These are phyloP conservation scores for Sebastes nivosus DNA, from an alignment of 2,797 vertebrate genomes.

Conservation along the genomic window DNA sequence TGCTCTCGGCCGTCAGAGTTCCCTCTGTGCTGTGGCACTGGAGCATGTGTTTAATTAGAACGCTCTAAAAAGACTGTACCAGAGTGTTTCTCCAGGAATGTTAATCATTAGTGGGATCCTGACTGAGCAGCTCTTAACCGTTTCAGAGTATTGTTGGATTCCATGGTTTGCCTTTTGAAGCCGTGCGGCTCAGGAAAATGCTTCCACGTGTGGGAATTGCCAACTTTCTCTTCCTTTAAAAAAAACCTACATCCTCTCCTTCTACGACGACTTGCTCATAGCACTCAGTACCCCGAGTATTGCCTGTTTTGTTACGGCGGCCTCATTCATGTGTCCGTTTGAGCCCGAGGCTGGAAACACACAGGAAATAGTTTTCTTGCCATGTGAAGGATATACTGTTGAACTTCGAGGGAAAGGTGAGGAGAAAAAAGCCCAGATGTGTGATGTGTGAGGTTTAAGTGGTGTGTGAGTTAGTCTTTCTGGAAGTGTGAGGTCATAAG, in stretches of 20 bases:
- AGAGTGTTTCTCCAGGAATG: constrained; percentile 81
- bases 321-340: constrained; percentile 61
- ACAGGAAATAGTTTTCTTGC: constrained; percentile 67
- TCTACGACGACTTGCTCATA: constrained; percentile 16
- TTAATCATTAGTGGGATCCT: constrained; percentile 84
- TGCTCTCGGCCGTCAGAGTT: constrained; percentile 61
- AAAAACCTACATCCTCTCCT: constrained; percentile 29
- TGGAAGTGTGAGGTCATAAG: constrained; percentile 55
- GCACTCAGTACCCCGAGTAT: constrained; percentile 22
- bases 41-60: constrained; percentile 84
- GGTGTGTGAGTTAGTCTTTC: constrained; percentile 23
- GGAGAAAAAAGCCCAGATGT: constrained; percentile 59
- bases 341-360: constrained; percentile 55
- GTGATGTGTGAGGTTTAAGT: constrained; percentile 48
- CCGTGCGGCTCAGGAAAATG: constrained; percentile 64
- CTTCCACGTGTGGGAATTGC: constrained; percentile 79
- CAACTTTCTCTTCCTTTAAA: constrained; percentile 46
- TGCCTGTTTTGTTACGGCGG: constrained; percentile 49
- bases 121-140: constrained; percentile 76
- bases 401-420: constrained; percentile 49
- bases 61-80: constrained; percentile 75
- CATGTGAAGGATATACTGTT: constrained; percentile 55
- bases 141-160: constrained; percentile 77
- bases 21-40: constrained; percentile 74
- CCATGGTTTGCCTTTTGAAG: constrained; percentile 76